Evolutionary conservation across 2,797 vertebrate genomes (phyloP), one percentile per base, ranked within the genome.

Genomic region (Acanthurus tractus): DNA sequence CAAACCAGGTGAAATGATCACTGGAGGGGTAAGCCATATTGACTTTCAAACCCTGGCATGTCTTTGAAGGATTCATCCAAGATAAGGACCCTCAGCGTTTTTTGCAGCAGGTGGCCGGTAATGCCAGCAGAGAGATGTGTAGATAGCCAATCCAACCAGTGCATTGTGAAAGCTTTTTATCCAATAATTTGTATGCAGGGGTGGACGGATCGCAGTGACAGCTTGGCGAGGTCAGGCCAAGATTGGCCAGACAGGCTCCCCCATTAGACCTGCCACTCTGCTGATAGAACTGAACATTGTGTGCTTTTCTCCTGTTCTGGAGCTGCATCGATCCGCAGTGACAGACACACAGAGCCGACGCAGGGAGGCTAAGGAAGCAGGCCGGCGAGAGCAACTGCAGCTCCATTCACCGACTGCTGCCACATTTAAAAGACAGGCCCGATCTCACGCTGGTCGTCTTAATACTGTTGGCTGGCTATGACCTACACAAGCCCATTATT

Each of bases 271-370:
- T 80, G 80, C 72, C 71, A 73, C 64, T 86, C 71, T 69, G 62
- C 57, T 23, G 17, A 76, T 48, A 20, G 74, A 71, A 40, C 53
- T 63, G 82, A 87, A 92, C 88, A 79, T 14, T 70, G 68, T 90
- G 89, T 90, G 84, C 86, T 74, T 76, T 81, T 50, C 66, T 65
- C 50, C 62, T 20, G 11, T 34, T 74, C 44, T 8, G 3, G 62
- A 58, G 63, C 82, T 29, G 80, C 86, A 93, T 91, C n/a, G 79
- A 92, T 86, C 83, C 5, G 50, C 78, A 79, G 79, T 52, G 79
- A 80, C 76, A 84, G 74, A 64, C 70, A 64, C 70, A 83, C 57
- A 52, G 69, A 67, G 67, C 20, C 72, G 69, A 42, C 55, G 67
- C 70, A 63, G 22, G n/a, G 25, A 73, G 66, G 70, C 61, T 22